Evolutionary conservation across 1,140 invertebrate genomes (phyloP).

Genomic region (Bombus waltoni): DNA sequence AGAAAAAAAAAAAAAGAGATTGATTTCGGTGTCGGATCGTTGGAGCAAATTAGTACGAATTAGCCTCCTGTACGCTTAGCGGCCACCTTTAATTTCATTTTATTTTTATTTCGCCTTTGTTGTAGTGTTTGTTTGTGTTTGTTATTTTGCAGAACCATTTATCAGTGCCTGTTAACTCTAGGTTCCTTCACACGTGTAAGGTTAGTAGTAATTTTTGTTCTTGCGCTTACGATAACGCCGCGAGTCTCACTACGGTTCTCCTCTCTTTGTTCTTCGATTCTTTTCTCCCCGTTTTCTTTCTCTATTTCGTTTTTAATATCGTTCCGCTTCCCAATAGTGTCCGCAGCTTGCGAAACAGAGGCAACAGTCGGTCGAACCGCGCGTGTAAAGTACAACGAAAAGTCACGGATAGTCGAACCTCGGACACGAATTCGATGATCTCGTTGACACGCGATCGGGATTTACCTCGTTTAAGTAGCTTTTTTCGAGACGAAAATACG

Average conservation of each 20-base stretch:
- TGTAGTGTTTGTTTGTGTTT: slow-evolving; percentile 85
- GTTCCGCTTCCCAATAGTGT: not conserved
- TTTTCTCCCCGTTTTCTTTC: not conserved
- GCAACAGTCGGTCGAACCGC: no score
- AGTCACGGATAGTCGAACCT: no score
- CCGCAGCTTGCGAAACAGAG: not conserved
- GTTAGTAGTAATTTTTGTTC: slow-evolving; percentile 84
- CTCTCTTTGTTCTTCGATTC: not conserved
- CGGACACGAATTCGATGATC: no score
- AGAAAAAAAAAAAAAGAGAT: not conserved
- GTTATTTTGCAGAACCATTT: slow-evolving; percentile 94
- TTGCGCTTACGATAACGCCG: not conserved
- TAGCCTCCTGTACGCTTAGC: slow-evolving; percentile 9
- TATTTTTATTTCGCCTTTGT: slow-evolving; percentile 85
- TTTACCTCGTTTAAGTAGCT: no score
- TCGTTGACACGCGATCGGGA: no score
- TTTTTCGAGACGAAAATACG: no score
- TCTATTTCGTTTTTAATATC: slow-evolving; percentile 7
- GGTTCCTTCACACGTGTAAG: slow-evolving; percentile 91
- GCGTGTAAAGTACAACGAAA: no score
- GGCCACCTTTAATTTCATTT: slow-evolving; percentile 55
- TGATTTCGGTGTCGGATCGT: not conserved
- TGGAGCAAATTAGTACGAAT: not conserved
- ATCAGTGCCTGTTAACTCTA: slow-evolving; percentile 93
- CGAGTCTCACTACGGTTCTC: not conserved